Conservation (phyloP, 2,888 invertebrate genomes). For the Aplocera efformata region DNA sequence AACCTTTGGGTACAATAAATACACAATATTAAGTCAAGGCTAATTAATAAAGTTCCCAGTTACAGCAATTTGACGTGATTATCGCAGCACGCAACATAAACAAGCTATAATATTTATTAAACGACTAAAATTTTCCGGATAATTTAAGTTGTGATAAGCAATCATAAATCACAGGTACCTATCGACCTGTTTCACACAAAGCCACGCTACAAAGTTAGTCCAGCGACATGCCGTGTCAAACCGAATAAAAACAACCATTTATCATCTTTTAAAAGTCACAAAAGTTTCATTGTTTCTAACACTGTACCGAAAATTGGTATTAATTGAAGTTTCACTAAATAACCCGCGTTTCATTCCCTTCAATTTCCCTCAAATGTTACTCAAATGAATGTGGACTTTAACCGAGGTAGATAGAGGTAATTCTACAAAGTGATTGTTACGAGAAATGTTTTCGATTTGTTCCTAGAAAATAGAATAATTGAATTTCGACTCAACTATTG, state of each 20-base stretch:
- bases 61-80: too few relatives aligned
- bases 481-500: constrained; percentile 21
- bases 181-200: too few relatives aligned
- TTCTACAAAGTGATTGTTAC: background rate
- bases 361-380: background rate
- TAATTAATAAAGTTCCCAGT: too few relatives aligned
- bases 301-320: constrained; percentile 32
- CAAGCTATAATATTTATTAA: too few relatives aligned
- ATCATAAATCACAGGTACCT: too few relatives aligned
- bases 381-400: constrained; percentile 6
- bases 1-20: too few relatives aligned
- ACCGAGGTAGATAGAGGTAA: constrained; percentile 7
- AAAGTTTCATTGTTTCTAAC: constrained; percentile 31
- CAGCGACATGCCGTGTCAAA: constrained; percentile 1
- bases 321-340: constrained; percentile 26
- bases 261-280: constrained; percentile 23
- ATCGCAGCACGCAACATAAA: too few relatives aligned
- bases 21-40: too few relatives aligned
- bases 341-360: constrained; percentile 5
- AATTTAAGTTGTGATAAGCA: too few relatives aligned
- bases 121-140: too few relatives aligned
- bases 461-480: constrained; percentile 9
- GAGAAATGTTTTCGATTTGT: constrained; percentile 20
- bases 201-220: too few relatives aligned
- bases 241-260: constrained; percentile 20